These are phyloP conservation scores for Caenorhabditis elegans DNA, from an alignment of 1,140 invertebrate genomes.

Conservation along the genomic window DNA sequence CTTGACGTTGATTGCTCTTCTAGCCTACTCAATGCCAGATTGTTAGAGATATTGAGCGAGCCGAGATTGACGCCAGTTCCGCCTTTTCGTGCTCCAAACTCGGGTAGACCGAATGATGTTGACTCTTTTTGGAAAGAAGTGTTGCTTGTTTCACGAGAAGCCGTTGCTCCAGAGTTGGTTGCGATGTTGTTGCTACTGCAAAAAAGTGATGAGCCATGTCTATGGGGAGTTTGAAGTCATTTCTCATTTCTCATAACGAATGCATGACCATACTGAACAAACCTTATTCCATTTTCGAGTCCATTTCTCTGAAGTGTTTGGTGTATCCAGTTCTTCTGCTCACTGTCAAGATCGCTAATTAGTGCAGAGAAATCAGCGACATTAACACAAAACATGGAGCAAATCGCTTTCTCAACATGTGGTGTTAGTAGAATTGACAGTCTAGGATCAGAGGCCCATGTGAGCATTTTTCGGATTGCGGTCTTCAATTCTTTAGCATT, in stretches of 20 bases:
- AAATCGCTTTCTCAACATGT: not conserved
- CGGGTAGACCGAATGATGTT: not conserved
- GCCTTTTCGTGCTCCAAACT: not conserved
- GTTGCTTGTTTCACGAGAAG: not conserved
- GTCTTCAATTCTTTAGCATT: not conserved
- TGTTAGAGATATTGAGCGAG: not conserved
- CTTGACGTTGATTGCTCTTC: conserved; percentile 11
- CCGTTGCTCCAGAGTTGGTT: not conserved
- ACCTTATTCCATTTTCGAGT: conserved; percentile 20
- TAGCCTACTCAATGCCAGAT: not conserved
- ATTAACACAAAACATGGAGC: conserved; percentile 2
- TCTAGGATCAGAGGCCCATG: not conserved
- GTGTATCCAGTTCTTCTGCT: not conserved
- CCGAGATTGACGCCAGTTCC: not conserved
- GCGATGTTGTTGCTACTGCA: not conserved
- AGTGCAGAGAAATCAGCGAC: not conserved
- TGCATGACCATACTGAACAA: not conserved
- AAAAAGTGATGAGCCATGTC: not conserved
- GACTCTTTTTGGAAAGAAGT: not conserved
- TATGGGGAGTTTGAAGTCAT: not conserved
- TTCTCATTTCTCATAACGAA: conserved; percentile 14
- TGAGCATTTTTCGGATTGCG: not conserved
- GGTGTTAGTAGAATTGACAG: not conserved
- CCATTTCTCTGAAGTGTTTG: conserved; percentile 10
- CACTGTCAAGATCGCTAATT: not conserved